Base-by-base conservation (phyloP, 2,797 vertebrate genomes). In the Typhlichthys eigenmanni region DNA sequence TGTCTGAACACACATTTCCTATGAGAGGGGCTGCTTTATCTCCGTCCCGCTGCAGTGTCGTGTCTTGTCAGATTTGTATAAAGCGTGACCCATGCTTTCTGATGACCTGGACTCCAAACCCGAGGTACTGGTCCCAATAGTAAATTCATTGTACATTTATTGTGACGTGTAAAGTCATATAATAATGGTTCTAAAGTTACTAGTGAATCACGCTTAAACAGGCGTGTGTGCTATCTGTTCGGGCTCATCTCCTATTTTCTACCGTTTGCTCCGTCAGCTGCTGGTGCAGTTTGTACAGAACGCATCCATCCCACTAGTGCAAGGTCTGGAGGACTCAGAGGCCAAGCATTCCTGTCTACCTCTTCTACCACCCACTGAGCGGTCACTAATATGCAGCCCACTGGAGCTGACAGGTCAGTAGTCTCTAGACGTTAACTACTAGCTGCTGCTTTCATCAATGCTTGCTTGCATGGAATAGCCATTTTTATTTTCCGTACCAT, bases 211-310 rank as follows among this genome's bases (percentile, higher is more conserved):
- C 47, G 11, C 47, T 48, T 48, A 4, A 24, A 24, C 47, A 48
- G 11, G 47, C 47, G 11, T 48, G 47, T 38, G 24, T 0, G 24
- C 24, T 24, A 8, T 8, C 34, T 8, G 34, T 8, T 38, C 1
- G 5, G 34, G 8, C 34, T 38, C 5, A 38, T 38, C 34, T 38
- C 13, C 55, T 73, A 11, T 80, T 62, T 2, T 24, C 55, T 61
- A 55, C 47, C 78, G 13, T 34, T 46, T 19, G 46, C 32, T 43
- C 54, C 4, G 16, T 6, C 76, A 99, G 98, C 95, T 99, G 91
- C 95, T 99, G 95, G 97, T 99, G 92, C 95, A 98, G 91, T 99
- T 99, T 96, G 96, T 99, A 77, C 98, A 98, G 93, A 99, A 98
- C 84, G 96, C 96, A 3, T 96, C 95, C 84, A 98, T 99, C 86